Evolutionary conservation across 1,140 invertebrate species (phyloP).

Genomic region (Capitella teleta): DNA sequence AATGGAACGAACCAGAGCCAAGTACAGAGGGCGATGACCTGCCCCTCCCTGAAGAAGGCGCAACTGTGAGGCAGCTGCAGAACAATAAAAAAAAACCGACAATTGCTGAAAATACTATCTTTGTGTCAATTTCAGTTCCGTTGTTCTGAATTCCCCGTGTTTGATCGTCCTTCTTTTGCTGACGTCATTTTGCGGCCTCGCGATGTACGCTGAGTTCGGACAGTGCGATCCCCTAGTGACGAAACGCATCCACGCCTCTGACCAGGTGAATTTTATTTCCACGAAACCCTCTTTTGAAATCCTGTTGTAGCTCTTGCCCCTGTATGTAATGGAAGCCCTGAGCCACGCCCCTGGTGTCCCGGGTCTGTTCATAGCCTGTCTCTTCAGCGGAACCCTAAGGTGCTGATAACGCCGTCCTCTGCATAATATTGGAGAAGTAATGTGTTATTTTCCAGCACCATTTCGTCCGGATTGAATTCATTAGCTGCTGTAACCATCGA

Average conservation of each 20-base stretch:
- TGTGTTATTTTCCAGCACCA: too few species aligned
- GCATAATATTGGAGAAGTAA: too few species aligned
- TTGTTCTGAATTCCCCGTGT: slow-evolving; percentile 12
- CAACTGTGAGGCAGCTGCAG: slow-evolving; percentile 56
- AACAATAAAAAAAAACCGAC: neutral
- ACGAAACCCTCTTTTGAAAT: too few species aligned
- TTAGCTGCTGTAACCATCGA: too few species aligned
- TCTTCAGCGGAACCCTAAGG: slow-evolving; percentile 74
- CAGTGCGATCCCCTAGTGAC: slow-evolving; percentile 9
- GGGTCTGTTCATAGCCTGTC: slow-evolving; percentile 78
- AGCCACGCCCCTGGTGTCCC: slow-evolving; percentile 62
- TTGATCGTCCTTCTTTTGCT: slow-evolving; percentile 6
- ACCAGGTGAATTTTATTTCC: neutral
- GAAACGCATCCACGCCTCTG: neutral
- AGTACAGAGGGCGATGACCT: slow-evolving; percentile 80
- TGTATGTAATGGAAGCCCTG: slow-evolving; percentile 70
- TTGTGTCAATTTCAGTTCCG: slow-evolving; percentile 6
- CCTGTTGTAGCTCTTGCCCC: slow-evolving; percentile 65
- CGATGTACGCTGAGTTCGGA: slow-evolving; percentile 8
- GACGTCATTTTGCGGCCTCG: slow-evolving; percentile 10
- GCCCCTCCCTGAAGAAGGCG: slow-evolving; percentile 56
- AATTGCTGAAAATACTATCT: neutral
- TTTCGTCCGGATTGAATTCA: too few species aligned
- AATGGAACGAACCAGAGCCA: slow-evolving; percentile 89
- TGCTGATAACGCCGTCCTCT: too few species aligned